phyloP scores from a whole-genome alignment of 1,140 invertebrate species.

The Drosophila teissieri region DNA sequence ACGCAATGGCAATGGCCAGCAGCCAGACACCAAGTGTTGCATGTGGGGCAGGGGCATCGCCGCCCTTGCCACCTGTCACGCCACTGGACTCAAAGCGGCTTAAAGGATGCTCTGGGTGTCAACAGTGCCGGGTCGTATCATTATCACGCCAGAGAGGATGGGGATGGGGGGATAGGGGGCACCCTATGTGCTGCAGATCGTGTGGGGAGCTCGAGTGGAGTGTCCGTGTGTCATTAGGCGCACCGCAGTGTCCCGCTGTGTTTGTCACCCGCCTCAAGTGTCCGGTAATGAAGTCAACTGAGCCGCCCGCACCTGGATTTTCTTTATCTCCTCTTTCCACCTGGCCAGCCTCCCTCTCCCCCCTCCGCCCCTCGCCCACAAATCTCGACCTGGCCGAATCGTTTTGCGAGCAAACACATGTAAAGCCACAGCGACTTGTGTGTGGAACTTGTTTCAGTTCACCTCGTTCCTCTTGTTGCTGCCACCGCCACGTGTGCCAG shows the following conservation, averaged over 20 bases:
- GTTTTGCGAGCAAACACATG: slow-evolving; percentile 9
- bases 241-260: slow-evolving; percentile 53
- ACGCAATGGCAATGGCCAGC: slow-evolving; percentile 57
- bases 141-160: slow-evolving; percentile 47
- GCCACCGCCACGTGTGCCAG: slow-evolving; percentile 59
- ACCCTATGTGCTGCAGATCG: slow-evolving; percentile 19
- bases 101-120: slow-evolving; percentile 63
- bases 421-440: slow-evolving; percentile 6
- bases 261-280: slow-evolving; percentile 68
- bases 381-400: slow-evolving; percentile 14
- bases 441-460: slow-evolving; percentile 66
- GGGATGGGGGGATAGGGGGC: neutral
- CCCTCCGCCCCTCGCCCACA: neutral
- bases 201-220: slow-evolving; percentile 36
- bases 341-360: slow-evolving; percentile 6
- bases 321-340: slow-evolving; percentile 8
- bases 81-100: slow-evolving; percentile 33
- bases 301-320: slow-evolving; percentile 58
- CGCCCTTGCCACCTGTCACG: slow-evolving; percentile 58
- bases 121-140: slow-evolving; percentile 65
- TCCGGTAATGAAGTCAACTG: slow-evolving; percentile 79
- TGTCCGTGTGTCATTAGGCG: slow-evolving; percentile 70
- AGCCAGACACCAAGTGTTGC: slow-evolving; percentile 45
- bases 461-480: slow-evolving; percentile 25
- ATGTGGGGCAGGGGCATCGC: slow-evolving; percentile 52